Base-by-base conservation (phyloP, 2,113 vertebrate genomes). In the Saguinus imperator region DNA sequence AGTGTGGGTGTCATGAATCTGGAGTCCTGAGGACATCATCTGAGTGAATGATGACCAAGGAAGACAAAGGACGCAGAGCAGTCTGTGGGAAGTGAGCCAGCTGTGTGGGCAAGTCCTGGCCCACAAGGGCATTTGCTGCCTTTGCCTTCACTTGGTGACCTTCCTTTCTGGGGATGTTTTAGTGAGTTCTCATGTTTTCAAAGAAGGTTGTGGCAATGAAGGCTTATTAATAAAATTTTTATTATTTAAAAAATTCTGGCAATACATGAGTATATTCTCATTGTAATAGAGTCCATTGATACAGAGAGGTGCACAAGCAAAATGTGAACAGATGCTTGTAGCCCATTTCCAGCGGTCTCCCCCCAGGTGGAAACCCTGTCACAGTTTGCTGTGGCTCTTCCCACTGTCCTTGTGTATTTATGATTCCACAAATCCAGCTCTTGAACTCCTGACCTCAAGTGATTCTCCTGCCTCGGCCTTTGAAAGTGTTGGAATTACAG, bases 341-440 rank as follows among this genome's bases (percentile, higher is more conserved):
- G 66, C 11, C 43, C 14, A 5, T 23, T 5, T 23, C 55, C 68
- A 37, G 84, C n/a, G 37, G 37, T 48, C 55, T 17, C 35, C 43
- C 43, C n/a, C 45, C 4, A 1, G 83, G 5, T 13, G 55, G 8
- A 25, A 13, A 0, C 7, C 10, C 3, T 8, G 27, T 29, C 23
- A 52, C 21, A 14, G 16, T 7, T 20, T 11, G 32, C 32, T 6
- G 11, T 40, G 40, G 6, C 3, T 55, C n/a, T 45, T 55, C 50
- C 0, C 10, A 2, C 0, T 1, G 1, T 8, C 43, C 52, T 48
- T 43, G 21, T 55, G 11, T 40, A 14, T n/a, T 48, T 45, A 1
- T 9, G 12, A 37, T 0, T 16, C 43, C 10, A 1, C 12, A 18
- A 52, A 52, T 52, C 52, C 52, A 17, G 11, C 5, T 64, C 61